Conservation (phyloP, 2,113 vertebrate genomes). For the Cinclus cinclus region DNA sequence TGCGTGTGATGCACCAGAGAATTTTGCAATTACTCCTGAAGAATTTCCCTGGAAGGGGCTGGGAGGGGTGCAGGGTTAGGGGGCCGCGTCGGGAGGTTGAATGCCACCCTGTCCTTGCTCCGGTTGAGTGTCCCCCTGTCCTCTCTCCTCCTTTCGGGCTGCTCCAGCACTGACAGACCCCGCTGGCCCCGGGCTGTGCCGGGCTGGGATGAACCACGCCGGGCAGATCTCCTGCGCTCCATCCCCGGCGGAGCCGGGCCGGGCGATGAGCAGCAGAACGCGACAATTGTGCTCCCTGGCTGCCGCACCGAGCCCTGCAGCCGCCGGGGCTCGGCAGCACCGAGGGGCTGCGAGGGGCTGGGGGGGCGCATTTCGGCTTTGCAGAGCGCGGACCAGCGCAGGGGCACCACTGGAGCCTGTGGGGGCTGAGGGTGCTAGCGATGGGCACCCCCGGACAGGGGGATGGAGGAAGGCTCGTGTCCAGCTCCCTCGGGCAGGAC, state of each 20-base stretch:
- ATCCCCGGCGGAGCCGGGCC: background rate
- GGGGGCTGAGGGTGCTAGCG: background rate
- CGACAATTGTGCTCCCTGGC: background rate
- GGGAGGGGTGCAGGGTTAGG: background rate
- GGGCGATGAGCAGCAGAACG: background rate
- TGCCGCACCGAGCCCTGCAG: background rate
- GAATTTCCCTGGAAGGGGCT: background rate
- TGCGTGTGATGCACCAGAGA: background rate
- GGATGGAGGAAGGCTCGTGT: background rate
- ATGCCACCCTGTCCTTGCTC: background rate
- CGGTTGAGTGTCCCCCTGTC: background rate
- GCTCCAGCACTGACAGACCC: background rate
- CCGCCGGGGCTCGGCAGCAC: background rate
- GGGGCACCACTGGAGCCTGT: background rate
- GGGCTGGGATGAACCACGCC: background rate
- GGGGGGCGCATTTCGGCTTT: too few relatives aligned
- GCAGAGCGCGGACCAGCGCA: too few relatives aligned
- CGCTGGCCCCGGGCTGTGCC: background rate
- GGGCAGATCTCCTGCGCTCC: background rate
- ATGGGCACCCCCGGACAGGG: background rate
- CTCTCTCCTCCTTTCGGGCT: background rate
- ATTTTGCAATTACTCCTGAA: background rate
- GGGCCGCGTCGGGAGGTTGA: rapidly evolving
- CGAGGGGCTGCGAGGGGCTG: background rate
- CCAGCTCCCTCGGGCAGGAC: background rate